A percentile compares a stretch with the other conserved stretches of the same genome.
Conservation (phyloP, 53 echinoderm and acorn worm genomes). For the Holothuria leucospilota region DNA sequence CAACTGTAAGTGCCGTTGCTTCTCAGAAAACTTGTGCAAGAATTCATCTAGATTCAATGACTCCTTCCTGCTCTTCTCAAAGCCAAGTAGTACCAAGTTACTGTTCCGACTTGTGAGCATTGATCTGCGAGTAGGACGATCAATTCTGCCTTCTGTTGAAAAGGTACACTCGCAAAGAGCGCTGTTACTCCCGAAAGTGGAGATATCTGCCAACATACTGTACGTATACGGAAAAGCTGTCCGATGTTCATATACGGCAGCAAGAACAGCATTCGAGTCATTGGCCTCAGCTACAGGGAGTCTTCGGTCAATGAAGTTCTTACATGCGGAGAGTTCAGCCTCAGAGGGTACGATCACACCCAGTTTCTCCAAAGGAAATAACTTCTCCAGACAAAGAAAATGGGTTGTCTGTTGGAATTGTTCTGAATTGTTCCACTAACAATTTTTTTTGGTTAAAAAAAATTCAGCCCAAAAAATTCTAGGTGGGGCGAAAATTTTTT, state of each 20-base stretch:
- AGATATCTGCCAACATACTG: slow-evolving; percentile 28
- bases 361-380: background rate
- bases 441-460: too few species aligned
- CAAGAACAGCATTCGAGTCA: slow-evolving; percentile 32
- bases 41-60: slow-evolving; percentile 38
- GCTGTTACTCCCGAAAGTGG: slow-evolving; percentile 31
- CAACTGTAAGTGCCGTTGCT: slow-evolving; percentile 36
- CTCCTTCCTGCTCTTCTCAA: slow-evolving; percentile 26
- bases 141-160: slow-evolving; percentile 27
- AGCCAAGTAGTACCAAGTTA: slow-evolving; percentile 20
- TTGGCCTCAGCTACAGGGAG: slow-evolving; percentile 10
- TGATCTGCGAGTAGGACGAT: slow-evolving; percentile 10
- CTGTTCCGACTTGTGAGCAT: slow-evolving; percentile 33
- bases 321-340: slow-evolving; percentile 11
- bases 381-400: background rate
- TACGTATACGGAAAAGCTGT: background rate
- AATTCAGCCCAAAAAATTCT: too few species aligned
- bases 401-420: background rate
- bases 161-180: slow-evolving; percentile 37
- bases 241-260: background rate
- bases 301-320: slow-evolving; percentile 23
- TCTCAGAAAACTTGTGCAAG: slow-evolving; percentile 21
- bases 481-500: too few species aligned
- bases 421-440: too few species aligned
- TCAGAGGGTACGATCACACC: slow-evolving; percentile 20